phyloP scores from a whole-genome alignment of 2,888 invertebrate genomes.

The Nemotelus pantherinus region DNA sequence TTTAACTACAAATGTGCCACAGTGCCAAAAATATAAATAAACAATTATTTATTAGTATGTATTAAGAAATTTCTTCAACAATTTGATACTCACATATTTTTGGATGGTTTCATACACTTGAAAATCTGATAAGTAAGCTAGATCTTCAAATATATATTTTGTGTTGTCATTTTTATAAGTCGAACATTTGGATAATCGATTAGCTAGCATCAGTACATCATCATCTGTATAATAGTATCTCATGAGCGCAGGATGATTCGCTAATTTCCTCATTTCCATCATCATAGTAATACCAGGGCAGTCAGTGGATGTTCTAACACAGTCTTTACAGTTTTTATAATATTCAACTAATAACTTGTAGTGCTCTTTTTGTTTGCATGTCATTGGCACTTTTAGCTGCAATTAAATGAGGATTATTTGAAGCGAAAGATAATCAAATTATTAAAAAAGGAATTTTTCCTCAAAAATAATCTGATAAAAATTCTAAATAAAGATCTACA shows the following conservation, averaged over 20 bases:
- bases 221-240: constrained; percentile 77
- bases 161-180: constrained; percentile 80
- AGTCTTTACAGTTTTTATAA: constrained; percentile 72
- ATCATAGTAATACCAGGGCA: constrained; percentile 81
- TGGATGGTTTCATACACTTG: constrained; percentile 84
- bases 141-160: constrained; percentile 85
- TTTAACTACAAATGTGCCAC: too few species aligned
- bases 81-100: constrained; percentile 65
- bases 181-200: constrained; percentile 72
- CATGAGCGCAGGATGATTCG: constrained; percentile 91
- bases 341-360: constrained; percentile 80
- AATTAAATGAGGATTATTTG: not conserved
- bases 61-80: not conserved
- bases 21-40: too few species aligned
- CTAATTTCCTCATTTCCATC: constrained; percentile 93
- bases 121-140: constrained; percentile 89
- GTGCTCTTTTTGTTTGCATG: constrained; percentile 74
- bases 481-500: too few species aligned
- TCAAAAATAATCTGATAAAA: not conserved
- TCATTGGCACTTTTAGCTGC: constrained; percentile 71
- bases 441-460: not conserved
- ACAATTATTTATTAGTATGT: too few species aligned
- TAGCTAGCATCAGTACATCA: constrained; percentile 74
- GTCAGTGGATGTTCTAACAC: constrained; percentile 68
- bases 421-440: not conserved